phyloP scores from a whole-genome alignment of 2,113 vertebrate genomes.

The Anas platyrhynchos region DNA sequence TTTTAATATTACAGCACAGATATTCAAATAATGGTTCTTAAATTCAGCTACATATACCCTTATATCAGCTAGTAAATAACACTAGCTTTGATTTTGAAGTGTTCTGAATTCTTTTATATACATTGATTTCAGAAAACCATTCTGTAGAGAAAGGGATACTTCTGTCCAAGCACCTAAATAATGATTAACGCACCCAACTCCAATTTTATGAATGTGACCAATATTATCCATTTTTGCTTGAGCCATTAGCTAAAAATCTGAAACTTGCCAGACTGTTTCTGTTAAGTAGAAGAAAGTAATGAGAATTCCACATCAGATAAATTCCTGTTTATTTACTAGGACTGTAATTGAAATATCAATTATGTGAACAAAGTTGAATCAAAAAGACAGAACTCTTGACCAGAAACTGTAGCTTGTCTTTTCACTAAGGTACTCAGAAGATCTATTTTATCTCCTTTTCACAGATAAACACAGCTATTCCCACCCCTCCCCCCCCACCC shows the following conservation, averaged over 20 bases:
- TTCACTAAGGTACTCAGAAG: background rate
- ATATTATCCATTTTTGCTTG: constrained; percentile 4
- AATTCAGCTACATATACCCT: background rate
- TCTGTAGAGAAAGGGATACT: background rate
- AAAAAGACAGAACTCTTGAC: background rate
- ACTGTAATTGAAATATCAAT: background rate
- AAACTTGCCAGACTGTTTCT: background rate
- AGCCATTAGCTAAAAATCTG: background rate
- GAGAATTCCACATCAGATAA: background rate
- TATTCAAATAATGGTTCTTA: background rate
- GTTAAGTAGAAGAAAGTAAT: background rate
- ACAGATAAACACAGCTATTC: background rate
- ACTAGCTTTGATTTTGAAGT: background rate
- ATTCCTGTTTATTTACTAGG: background rate
- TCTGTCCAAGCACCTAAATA: background rate
- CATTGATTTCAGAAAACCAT: background rate
- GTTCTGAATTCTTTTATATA: background rate
- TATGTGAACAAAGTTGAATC: background rate
- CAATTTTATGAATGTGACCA: background rate
- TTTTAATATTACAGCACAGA: background rate
- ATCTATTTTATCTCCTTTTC: background rate
- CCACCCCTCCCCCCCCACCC: background rate
- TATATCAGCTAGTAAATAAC: background rate
- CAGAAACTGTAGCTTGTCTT: background rate
- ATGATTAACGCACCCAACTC: background rate